These are phyloP conservation scores for Camelus dromedarius DNA, from an alignment of 2,113 vertebrate genomes.

Conservation along the genomic window DNA sequence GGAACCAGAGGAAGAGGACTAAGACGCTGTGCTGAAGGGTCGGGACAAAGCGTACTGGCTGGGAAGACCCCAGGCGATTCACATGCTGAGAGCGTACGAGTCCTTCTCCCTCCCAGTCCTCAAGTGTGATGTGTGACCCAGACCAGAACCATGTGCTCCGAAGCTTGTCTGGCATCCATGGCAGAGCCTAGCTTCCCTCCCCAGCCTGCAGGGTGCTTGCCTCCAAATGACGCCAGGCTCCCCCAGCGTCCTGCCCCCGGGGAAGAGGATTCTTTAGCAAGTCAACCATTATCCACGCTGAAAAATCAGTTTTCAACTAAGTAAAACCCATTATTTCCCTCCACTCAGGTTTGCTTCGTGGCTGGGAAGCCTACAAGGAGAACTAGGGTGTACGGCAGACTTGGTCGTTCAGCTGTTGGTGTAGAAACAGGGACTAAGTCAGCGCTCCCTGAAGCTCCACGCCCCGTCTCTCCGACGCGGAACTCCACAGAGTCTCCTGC, in stretches of 20 bases:
- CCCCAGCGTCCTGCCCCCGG: not conserved
- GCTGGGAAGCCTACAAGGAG: slow-evolving; percentile 18
- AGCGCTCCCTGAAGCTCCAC: not conserved
- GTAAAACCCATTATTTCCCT: slow-evolving; percentile 36
- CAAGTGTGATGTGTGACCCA: not conserved
- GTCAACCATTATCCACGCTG: not conserved
- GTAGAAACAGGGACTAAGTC: not conserved
- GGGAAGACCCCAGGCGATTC: not conserved
- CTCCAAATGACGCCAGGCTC: not conserved
- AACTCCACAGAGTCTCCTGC: not conserved
- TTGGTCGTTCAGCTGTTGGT: not conserved
- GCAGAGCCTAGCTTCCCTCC: slow-evolving; percentile 14
- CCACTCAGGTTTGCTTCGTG: slow-evolving; percentile 41
- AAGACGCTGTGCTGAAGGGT: not conserved
- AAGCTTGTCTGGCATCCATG: not conserved
- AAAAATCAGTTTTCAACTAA: slow-evolving; percentile 44
- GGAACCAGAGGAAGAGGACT: not conserved
- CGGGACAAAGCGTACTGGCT: not conserved
- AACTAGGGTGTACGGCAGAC: not conserved
- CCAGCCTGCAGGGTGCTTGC: not conserved
- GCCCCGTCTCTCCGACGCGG: not conserved
- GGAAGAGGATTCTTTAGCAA: slow-evolving; percentile 33
- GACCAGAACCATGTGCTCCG: not conserved
- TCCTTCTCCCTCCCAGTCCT: not conserved
- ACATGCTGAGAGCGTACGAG: not conserved